Base-by-base conservation (phyloP, 2,113 vertebrate species). In the Grus americana region DNA sequence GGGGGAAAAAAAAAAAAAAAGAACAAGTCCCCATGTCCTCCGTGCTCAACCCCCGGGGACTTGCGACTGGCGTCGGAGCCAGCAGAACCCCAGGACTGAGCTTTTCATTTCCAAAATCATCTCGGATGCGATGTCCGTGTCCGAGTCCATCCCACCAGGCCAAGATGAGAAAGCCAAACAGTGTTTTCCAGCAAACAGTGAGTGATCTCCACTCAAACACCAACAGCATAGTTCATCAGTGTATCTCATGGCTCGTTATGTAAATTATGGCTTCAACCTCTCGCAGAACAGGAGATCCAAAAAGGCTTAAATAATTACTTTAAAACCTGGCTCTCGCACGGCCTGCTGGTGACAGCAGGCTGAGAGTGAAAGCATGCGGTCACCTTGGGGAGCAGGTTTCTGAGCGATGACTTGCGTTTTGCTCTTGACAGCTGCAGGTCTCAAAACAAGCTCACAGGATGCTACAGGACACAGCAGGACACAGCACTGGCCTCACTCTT, bases 401-500 rank as follows among this genome's bases (percentile, higher is more conserved):
- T 55, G 46, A 76, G 27, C 47, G 26, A 12, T 18, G 29, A 61
- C 42, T 27, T 36, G 29, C 4, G 5, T 47, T 79, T 61, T 84
- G 54, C 26, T 58, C 50, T 42, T 40, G 15, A 27, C 16, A 38
- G 10, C n/a, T 57, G 52, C 42, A 75, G 52, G 40, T 68, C 13
- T n/a, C 36, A 29, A 62, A 57, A n/a, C 11, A n/a, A 50, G 44
- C n/a, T 47, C 44, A 42, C 40, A 36, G 36, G 50, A 74, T 42
- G 27, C 34, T 26, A 8, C 29, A 22, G 24, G 34, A 68, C 17
- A 4, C 32, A 26, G 9, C 29, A 22, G 24, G 34, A 68, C 17
- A 4, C 32, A 26, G 29, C 0, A 0, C 12, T 30, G 32, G 17
- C 27, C 62, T 73, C 7, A 0, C 20, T 83, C 8, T 55, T 63